Conservation (phyloP, 2,888 invertebrate genomes). For the Trichopria drosophilae region DNA sequence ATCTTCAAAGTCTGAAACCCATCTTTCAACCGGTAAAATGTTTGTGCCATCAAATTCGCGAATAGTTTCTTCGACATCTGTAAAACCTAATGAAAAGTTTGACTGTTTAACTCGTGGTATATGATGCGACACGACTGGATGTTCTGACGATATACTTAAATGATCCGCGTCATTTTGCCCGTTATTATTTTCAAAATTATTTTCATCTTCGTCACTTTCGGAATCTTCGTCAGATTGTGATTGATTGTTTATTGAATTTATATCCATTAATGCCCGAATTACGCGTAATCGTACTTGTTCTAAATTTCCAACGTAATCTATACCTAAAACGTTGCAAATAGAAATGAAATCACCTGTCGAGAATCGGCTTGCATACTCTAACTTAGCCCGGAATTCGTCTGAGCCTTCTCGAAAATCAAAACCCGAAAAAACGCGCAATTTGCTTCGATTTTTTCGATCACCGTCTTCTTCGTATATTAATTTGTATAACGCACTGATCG, state of each 20-base stretch:
- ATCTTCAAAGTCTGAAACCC: too few relatives aligned
- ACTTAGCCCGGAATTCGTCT: neutral
- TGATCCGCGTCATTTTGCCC: too few relatives aligned
- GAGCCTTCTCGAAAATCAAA: neutral
- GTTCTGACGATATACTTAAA: too few relatives aligned
- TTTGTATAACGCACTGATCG: neutral
- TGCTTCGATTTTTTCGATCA: slow-evolving; percentile 1
- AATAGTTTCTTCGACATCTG: too few relatives aligned
- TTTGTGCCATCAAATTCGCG: too few relatives aligned
- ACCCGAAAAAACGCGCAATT: neutral
- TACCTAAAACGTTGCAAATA: too few relatives aligned
- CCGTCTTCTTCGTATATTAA: slow-evolving; percentile 1
- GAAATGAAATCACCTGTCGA: slow-evolving; percentile 1
- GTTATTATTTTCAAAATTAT: neutral
- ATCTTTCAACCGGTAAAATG: too few relatives aligned
- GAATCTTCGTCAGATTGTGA: neutral
- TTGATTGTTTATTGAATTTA: neutral
- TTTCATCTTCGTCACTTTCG: neutral
- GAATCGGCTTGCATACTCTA: neutral
- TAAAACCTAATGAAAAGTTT: too few relatives aligned
- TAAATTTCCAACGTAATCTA: too few relatives aligned
- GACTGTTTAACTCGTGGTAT: too few relatives aligned
- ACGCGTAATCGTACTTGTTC: neutral
- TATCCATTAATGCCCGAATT: slow-evolving; percentile 1
- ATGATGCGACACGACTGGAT: too few relatives aligned